Evolutionary conservation across 2,888 invertebrate genomes (phyloP).

Genomic region (Amiota minor): DNA sequence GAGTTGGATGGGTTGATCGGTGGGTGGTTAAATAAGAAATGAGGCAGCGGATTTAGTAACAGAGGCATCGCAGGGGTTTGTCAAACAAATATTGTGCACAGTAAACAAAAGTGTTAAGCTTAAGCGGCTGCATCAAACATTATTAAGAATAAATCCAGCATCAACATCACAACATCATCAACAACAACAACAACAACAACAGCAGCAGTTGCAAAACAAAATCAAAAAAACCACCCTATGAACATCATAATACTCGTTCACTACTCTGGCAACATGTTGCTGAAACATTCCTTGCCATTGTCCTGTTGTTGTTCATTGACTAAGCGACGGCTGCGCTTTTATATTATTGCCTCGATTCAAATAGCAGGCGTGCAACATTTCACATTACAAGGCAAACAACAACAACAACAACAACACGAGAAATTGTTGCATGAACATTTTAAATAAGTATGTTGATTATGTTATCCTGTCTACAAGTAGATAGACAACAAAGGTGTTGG

Average conservation of each 20-base stretch:
- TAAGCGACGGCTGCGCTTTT: neutral
- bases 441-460: too few species aligned
- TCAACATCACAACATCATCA: slow-evolving; percentile 33
- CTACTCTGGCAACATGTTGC: slow-evolving; percentile 32
- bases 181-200: slow-evolving; percentile 38
- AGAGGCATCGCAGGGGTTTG: slow-evolving; percentile 9
- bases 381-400: too few species aligned
- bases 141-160: neutral
- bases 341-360: neutral
- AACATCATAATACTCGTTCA: slow-evolving; percentile 6
- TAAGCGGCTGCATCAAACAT: slow-evolving; percentile 36
- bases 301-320: neutral
- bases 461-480: too few species aligned
- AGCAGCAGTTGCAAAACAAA: slow-evolving; percentile 27
- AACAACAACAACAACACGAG: too few species aligned
- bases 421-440: too few species aligned
- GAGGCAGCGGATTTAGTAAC: slow-evolving; percentile 20
- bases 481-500: too few species aligned
- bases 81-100: neutral
- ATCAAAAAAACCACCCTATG: slow-evolving; percentile 31
- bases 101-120: slow-evolving; percentile 52
- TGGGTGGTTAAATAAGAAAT: slow-evolving; percentile 36
- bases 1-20: slow-evolving; percentile 14
- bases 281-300: slow-evolving; percentile 25
- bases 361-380: neutral